Evolutionary conservation across 2,888 invertebrate genomes (phyloP).

Genomic region (Thymelicus acteon): DNA sequence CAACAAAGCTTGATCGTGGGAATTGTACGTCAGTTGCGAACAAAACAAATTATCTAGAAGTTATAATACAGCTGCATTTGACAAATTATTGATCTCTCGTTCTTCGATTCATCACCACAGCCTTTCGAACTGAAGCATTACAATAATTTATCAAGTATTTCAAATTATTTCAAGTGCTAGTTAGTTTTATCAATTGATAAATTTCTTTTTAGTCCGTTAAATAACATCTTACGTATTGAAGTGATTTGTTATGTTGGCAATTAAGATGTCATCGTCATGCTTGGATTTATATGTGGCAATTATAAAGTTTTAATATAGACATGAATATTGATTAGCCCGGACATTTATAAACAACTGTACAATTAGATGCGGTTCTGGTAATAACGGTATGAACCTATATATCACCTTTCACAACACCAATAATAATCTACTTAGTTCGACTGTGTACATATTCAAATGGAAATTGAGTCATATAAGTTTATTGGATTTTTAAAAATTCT

Average conservation of each 20-base stretch:
- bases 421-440: slow-evolving; percentile 17
- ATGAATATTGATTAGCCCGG: slow-evolving; percentile 74
- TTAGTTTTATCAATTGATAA: slow-evolving; percentile 15
- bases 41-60: too few relatives aligned
- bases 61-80: too few relatives aligned
- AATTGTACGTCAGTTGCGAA: too few relatives aligned
- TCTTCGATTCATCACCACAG: too few relatives aligned
- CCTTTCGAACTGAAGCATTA: not conserved
- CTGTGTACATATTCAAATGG: slow-evolving; percentile 13
- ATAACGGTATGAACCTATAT: slow-evolving; percentile 53
- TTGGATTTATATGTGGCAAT: slow-evolving; percentile 79
- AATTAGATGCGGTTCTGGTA: slow-evolving; percentile 59
- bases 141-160: not conserved
- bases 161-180: slow-evolving; percentile 1
- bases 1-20: too few relatives aligned
- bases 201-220: slow-evolving; percentile 10
- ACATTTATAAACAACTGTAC: slow-evolving; percentile 70
- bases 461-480: not conserved
- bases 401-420: slow-evolving; percentile 11
- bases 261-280: slow-evolving; percentile 79
- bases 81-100: too few relatives aligned
- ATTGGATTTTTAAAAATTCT: not conserved
- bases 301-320: slow-evolving; percentile 73
- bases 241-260: slow-evolving; percentile 75
- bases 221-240: slow-evolving; percentile 44